A percentile compares a stretch with the other conserved stretches of the same genome.
phyloP scores from a whole-genome alignment of 2,888 invertebrate genomes.

The Liposcelis brunnea region DNA sequence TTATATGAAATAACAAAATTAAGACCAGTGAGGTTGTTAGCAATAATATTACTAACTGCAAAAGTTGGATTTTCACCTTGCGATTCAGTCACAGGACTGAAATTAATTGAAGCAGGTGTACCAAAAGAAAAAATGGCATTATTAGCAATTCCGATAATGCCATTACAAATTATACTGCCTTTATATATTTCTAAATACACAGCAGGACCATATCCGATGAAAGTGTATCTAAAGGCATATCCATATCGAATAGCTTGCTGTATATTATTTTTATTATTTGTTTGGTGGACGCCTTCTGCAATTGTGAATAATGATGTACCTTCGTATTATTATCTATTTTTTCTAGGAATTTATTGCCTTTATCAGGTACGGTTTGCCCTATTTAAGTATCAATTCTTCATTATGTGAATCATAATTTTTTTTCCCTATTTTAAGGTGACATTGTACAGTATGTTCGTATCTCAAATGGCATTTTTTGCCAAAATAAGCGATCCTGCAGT shows the following conservation, averaged over 20 bases:
- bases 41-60: conserved; percentile 68
- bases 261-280: conserved; percentile 54
- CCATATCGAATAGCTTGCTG: conserved; percentile 43
- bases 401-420: neutral
- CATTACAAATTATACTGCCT: conserved; percentile 84
- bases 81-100: conserved; percentile 86
- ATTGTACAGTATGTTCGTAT: conserved; percentile 92
- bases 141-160: conserved; percentile 82
- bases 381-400: neutral
- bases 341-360: conserved; percentile 64
- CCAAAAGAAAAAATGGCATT: conserved; percentile 88
- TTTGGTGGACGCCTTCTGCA: conserved; percentile 67
- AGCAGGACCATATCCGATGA: conserved; percentile 74
- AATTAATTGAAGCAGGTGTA: conserved; percentile 89
- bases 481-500: conserved; percentile 91
- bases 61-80: conserved; percentile 81
- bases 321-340: conserved; percentile 53
- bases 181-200: conserved; percentile 69
- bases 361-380: conserved; percentile 53
- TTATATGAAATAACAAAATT: conserved; percentile 68
- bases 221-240: conserved; percentile 73
- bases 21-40: conserved; percentile 54
- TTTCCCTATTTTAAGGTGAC: conserved; percentile 46
- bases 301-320: conserved; percentile 47
- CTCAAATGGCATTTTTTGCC: conserved; percentile 95